These are phyloP conservation scores for Mamestra brassicae DNA, from an alignment of 2,888 invertebrate genomes.

Conservation along the genomic window DNA sequence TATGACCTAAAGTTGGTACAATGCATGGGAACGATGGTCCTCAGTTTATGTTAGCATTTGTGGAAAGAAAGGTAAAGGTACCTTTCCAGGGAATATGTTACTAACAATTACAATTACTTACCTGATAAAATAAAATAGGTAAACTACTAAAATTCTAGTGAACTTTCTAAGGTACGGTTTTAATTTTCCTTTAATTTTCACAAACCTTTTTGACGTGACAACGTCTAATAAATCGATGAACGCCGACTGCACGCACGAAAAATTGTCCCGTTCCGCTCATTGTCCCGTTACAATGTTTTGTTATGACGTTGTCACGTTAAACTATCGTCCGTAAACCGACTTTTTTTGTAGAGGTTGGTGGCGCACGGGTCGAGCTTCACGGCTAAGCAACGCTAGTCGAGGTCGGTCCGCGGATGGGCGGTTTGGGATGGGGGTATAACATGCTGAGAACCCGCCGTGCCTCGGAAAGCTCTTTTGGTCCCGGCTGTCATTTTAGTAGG, in stretches of 20 bases:
- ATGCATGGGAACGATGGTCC: conserved; percentile 7
- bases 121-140: no score
- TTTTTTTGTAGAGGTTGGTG: not conserved
- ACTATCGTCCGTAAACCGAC: no score
- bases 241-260: no score
- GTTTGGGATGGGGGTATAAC: not conserved
- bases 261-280: no score
- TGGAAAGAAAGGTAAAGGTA: not conserved
- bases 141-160: no score
- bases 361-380: not conserved
- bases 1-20: conserved; percentile 9
- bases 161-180: not conserved
- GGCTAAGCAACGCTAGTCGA: not conserved
- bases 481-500: not conserved
- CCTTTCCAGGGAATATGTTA: no score
- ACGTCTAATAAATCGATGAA: no score
- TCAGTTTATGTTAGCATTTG: conserved; percentile 8
- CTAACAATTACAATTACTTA: no score
- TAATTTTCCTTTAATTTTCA: not conserved
- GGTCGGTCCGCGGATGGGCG: not conserved
- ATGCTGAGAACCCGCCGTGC: not conserved
- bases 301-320: no score
- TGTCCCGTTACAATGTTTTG: no score
- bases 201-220: no score
- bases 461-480: not conserved